Evolutionary conservation across 1,140 invertebrate species (phyloP).

Genomic region (Globodera rostochiensis): DNA sequence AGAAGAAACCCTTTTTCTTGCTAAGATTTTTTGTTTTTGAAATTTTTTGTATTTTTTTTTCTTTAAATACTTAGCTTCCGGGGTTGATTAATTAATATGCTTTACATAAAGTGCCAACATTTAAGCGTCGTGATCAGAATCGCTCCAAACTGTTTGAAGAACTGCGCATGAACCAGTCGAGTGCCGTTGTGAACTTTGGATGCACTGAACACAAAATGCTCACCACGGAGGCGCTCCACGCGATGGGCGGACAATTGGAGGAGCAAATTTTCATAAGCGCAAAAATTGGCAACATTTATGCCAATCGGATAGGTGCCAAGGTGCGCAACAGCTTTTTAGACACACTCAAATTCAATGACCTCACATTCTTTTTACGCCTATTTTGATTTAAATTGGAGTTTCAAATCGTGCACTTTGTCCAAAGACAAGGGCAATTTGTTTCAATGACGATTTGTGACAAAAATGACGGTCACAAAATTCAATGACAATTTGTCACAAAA

Average conservation of each 20-base stretch:
- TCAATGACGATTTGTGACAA: neutral
- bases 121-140: neutral
- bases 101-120: no score
- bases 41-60: neutral
- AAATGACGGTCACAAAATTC: neutral
- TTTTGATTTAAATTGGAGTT: no score
- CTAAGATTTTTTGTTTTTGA: neutral
- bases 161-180: neutral
- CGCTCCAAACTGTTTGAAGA: neutral
- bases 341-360: no score
- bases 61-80: no score
- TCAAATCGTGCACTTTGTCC: no score
- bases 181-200: neutral
- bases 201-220: neutral
- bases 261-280: neutral
- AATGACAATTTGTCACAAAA: no score
- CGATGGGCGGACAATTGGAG: neutral
- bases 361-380: no score
- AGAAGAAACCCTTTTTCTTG: no score
- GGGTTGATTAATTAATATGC: no score
- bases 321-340: neutral
- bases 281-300: conserved; percentile 1
- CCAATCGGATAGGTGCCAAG: neutral
- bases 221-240: neutral
- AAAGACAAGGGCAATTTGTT: no score